Evolutionary conservation across 2,797 vertebrate species (phyloP), one percentile per base, ranked within the genome.

Genomic region (Enteromius radiatus): DNA sequence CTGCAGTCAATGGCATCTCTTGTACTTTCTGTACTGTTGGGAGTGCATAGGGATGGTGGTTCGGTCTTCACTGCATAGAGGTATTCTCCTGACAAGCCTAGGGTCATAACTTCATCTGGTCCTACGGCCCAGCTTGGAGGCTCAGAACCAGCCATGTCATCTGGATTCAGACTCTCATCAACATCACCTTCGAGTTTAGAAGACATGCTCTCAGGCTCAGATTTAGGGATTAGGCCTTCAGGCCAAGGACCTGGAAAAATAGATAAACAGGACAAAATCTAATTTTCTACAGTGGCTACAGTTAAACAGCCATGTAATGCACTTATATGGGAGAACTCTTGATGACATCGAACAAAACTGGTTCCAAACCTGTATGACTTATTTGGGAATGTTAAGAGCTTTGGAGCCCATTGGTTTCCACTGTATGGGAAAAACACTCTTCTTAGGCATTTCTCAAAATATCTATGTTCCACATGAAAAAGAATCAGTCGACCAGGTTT

Each of bases 51-150:
- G 28, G 81, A 76, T 31, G 87, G 85, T 26, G 87, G 87, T 71
- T 88, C 87, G 21, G 86, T 84, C 67, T 89, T 90, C 76, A 90
- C 88, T 19, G 89, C 82, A 31, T 88, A 89, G 43, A 90, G 88
- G 81, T 90, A 90, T 76, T 90, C 89, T 61, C 89, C 89, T 14
- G 89, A 88, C 84, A 88, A 38, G 7, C 89, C 89, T 41, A 89
- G 82, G n/a, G 89, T 89, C 81, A 90, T 88, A 5, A 89, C 85
- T 77, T 89, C 88, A n/a, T 88, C 88, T 11, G 86, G 81, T 67
- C 83, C 86, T 19, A 83, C 71, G 21, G 84, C 81, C 88, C 89
- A 90, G 49, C 56, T 79, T 12, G 86, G 80, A 7, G 81, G 70
- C 28, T 81, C 84, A 28, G 84, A 64, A 80, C 63, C 79, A 4